Evolutionary conservation across 1,140 invertebrate genomes (phyloP), one percentile per base, ranked within the genome.

Genomic region (Vanessa tameamea): DNA sequence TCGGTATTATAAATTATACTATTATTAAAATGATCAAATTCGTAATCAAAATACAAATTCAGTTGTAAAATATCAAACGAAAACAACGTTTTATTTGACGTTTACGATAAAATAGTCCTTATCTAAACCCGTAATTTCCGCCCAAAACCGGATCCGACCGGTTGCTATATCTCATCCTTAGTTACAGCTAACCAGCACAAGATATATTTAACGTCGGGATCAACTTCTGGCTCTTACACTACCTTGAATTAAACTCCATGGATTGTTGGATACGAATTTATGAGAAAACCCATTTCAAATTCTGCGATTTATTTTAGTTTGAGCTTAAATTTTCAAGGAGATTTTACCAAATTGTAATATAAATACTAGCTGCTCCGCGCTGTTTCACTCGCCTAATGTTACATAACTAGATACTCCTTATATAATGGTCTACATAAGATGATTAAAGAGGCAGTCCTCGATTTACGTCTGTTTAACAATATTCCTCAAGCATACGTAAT

Each of bases 141-240:
- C 23, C 16, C 13, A 53, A 65, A 65, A 47, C 51, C 48, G 65
- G 43, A 65, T 64, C 31, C 26, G 53, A 43, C 47, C 51, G 50
- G 57, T 48, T 47, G 37, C 63, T 26, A 64, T 72, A 57, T 64
- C 63, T 72, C 64, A 65, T 65, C 70, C 48, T 72, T 72, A 72
- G 63, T 72, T 65, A 72, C 61, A 55, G 37, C 70, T 55, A 72
- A 72, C 70, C 70, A 47, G 47, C 37, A 26, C 20, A 47, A 65
- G 70, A 72, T 72, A 64, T 72, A 72, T 72, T 55, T 65, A 72
- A 64, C 50, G 70, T 72, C 70, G 70, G 51, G 63, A 72, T 72
- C 70, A 65, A 72, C 70, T 69, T 69, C 67, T 69, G 47, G 55
- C 67, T 69, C 67, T 63, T 69, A 69, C 37, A 59, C 53, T 69